Evolutionary conservation across 2,113 vertebrate species (phyloP), one percentile per base, ranked within the genome.

Genomic region (Perca flavescens): DNA sequence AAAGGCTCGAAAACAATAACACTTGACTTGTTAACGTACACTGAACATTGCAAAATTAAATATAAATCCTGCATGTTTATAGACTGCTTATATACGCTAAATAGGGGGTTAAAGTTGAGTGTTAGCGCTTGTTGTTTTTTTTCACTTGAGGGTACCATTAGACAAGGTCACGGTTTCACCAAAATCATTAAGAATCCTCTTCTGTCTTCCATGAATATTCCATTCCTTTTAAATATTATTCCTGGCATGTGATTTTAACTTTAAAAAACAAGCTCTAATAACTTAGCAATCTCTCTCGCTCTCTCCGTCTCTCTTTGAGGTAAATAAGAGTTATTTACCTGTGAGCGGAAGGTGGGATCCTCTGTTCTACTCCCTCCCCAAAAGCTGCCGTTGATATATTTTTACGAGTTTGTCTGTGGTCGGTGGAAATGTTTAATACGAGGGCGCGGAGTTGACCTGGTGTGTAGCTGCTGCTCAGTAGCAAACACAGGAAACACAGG

Each of bases 201-300:
- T 40, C 40, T 40, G 40, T 40, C 40, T 40, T 40, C 40, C 9
- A 40, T 40, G 40, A 40, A 40, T 10, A 40, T 10, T 10, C 40
- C 9, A 40, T 40, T n/a, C n/a, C n/a, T n/a, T 74, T 91, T 88
- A 88, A 93, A 92, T 89, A 92, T 94, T 92, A 79, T 90, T 91
- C 68, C 71, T 73, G 73, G 6, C 49, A 10, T 75, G 65, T 61
- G 72, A 80, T 71, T 86, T 78, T 67, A 61, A 71, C 75, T 86
- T 90, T 89, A 21, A 89, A 86, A 77, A 77, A 64, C 49, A 47
- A 83, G 43, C 70, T 80, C 19, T 40, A 67, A 71, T 78, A 66
- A 82, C 70, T 81, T 34, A 56, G 60, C 70, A 73, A 61, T 79
- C 54, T 69, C 75, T 74, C 49, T 66, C 69, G 67, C 40, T 62